Base-by-base conservation (phyloP, 2,888 invertebrate species). In the Dichetophora obliterata region DNA sequence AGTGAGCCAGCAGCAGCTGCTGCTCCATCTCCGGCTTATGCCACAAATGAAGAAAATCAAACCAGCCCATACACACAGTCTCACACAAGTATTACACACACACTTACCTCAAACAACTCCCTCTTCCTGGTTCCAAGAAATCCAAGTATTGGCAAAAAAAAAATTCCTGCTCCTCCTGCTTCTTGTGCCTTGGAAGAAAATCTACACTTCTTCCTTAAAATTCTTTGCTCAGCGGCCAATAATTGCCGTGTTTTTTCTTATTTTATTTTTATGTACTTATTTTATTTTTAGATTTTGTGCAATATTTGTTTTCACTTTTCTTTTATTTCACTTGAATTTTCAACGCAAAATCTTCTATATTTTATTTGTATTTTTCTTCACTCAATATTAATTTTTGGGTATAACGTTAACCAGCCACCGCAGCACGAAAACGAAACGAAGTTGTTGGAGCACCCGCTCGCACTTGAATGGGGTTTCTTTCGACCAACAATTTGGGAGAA, bases 381-480 rank as follows among this genome's bases (percentile, higher is more conserved):
- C 72, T 16, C 52, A 37, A n/a, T 52, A 54, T 65, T 27, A 61
- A 74, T 16, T 66, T 74, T 74, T 74, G 48, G 71, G 59, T 73
- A 73, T 73, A 73, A 73, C 72, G 14, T 31, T n/a, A 71, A 59
- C 24, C 54, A 48, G 34, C 61, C 61, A 27, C 72, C 72, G 43
- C 63, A 54, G 70, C 54, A 27, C 52, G 31, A 52, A 54, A 50
- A 24, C 52, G 31, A 69, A 66, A 73, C 50, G 72, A 61, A 72
- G 72, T 73, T 73, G 72, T 61, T 73, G 72, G 72, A 73, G 72
- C 72, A 73, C 72, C 72, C 72, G 72, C 72, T 73, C 72, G 72
- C 61, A 61, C 72, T 73, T 73, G 72, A 73, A 73, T 73, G 72
- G 59, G 72, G 72, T 34, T 27, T 43, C 59, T 37, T 59, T 24